phyloP scores from a whole-genome alignment of 1,140 invertebrate species.

The Leptestheria dahalacensis region DNA sequence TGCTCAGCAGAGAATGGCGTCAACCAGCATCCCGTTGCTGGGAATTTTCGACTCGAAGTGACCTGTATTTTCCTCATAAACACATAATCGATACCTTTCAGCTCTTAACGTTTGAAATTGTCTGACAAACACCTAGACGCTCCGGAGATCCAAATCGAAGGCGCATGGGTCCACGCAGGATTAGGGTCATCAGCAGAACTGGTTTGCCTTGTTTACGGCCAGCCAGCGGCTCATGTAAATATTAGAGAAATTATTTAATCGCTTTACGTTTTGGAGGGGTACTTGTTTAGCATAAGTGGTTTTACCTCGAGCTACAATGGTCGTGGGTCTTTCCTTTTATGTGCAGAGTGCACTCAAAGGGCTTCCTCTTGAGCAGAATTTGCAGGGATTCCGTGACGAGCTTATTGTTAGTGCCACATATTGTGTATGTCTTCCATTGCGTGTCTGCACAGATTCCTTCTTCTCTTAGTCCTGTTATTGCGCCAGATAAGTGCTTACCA shows the following conservation, averaged over 20 bases:
- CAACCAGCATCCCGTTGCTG: not conserved
- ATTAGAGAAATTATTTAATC: not conserved
- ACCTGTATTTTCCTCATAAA: not conserved
- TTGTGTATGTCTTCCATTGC: not conserved
- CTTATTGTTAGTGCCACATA: no score
- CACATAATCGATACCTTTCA: no score
- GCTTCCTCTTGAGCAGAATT: not conserved
- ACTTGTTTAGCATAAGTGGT: not conserved
- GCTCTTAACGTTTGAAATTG: not conserved
- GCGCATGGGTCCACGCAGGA: constrained; percentile 13
- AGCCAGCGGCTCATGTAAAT: constrained; percentile 9
- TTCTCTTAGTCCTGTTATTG: no score
- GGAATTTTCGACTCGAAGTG: not conserved
- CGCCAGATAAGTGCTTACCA: not conserved
- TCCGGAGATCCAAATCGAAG: constrained; percentile 11
- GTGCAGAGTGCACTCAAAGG: not conserved
- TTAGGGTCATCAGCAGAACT: constrained; percentile 9
- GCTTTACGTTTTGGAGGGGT: not conserved
- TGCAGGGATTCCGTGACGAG: not conserved
- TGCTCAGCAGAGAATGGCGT: not conserved
- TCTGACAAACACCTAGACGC: not conserved
- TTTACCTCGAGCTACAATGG: not conserved
- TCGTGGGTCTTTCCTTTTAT: not conserved
- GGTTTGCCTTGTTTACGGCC: constrained; percentile 6
- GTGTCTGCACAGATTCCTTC: not conserved